phyloP scores from a whole-genome alignment of 2,113 vertebrate species.

The Progne subis region DNA sequence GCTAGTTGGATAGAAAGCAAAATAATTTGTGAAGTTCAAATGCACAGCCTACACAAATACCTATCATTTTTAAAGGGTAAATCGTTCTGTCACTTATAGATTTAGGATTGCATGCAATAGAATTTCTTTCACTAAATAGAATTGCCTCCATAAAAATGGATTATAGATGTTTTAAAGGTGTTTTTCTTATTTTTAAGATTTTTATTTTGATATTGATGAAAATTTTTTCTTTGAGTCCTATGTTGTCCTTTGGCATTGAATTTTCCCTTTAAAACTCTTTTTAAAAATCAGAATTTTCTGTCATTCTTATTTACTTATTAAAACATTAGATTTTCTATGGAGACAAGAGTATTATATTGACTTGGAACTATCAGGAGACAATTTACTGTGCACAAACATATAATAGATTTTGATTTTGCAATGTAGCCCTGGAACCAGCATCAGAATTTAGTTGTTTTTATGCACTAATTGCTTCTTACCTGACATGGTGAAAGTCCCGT shows the following conservation, averaged over 20 bases:
- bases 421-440: not conserved
- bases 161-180: not conserved
- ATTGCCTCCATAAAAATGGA: not conserved
- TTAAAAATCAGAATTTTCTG: not conserved
- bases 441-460: slow-evolving; percentile 18
- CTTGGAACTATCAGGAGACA: not conserved
- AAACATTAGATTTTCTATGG: not conserved
- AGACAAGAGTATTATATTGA: not conserved
- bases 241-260: not conserved
- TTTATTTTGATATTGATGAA: not conserved
- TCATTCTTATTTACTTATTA: not conserved
- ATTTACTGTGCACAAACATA: not conserved
- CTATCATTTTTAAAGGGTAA: not conserved
- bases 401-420: not conserved
- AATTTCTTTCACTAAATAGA: not conserved
- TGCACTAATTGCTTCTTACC: slow-evolving; percentile 47
- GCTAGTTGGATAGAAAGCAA: not conserved
- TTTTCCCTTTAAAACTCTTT: not conserved
- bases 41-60: not conserved
- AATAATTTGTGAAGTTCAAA: not conserved
- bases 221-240: not conserved
- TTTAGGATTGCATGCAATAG: not conserved
- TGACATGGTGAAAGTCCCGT: not conserved
- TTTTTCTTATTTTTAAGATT: not conserved
- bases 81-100: not conserved